These are phyloP conservation scores for Antechinus flavipes DNA, from an alignment of 2,113 vertebrate species.

Conservation along the genomic window DNA sequence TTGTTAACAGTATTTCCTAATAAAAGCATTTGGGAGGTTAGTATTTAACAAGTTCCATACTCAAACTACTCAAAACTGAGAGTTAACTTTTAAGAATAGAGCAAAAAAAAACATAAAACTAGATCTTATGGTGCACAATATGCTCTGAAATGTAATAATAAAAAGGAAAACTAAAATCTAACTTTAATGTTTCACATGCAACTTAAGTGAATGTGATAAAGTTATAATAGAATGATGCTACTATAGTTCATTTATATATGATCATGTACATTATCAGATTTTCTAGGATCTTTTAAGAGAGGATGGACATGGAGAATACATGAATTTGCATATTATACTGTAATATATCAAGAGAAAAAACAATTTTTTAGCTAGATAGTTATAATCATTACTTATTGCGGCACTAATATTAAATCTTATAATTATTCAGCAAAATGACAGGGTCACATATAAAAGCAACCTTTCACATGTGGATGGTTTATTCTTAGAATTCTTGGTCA, in stretches of 20 bases:
- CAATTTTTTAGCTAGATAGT: not conserved
- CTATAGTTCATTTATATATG: not conserved
- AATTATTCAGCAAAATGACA: not conserved
- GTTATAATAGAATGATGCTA: not conserved
- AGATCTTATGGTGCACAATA: not conserved
- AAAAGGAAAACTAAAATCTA: not conserved
- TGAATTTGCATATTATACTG: not conserved
- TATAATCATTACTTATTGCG: not conserved
- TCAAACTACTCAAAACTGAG: not conserved
- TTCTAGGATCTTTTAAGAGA: not conserved
- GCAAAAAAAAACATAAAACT: not conserved
- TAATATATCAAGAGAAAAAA: not conserved
- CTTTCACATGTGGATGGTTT: not conserved
- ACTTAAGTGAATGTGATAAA: not conserved
- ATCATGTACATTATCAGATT: not conserved
- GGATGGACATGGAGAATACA: not conserved
- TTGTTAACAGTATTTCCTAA: slow-evolving; percentile 65
- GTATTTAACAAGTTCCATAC: not conserved
- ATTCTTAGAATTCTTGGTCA: not conserved
- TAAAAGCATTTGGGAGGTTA: not conserved
- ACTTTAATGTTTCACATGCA: not conserved
- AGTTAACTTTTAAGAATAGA: not conserved
- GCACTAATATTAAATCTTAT: not conserved
- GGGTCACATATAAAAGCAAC: not conserved
- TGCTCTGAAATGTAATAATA: not conserved